phyloP scores from a whole-genome alignment of 2,113 vertebrate species.

The Camelus dromedarius region DNA sequence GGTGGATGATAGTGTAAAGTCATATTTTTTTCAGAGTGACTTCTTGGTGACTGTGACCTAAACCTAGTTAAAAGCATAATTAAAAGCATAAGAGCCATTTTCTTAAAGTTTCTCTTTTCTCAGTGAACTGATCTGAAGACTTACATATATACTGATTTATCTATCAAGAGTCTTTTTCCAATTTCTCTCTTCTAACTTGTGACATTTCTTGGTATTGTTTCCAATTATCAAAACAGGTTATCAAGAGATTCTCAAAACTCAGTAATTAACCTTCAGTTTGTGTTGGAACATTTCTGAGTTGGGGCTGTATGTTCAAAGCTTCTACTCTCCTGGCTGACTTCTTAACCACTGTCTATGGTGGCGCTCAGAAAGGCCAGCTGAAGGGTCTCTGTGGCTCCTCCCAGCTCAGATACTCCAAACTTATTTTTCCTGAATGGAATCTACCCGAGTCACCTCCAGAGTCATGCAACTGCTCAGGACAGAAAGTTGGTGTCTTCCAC shows the following conservation, averaged over 20 bases:
- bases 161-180: constrained; percentile 21
- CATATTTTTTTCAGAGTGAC: constrained; percentile 61
- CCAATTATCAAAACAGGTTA: background rate
- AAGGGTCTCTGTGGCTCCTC: background rate
- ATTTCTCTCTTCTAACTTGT: constrained; percentile 45
- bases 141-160: constrained; percentile 23
- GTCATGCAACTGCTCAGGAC: background rate
- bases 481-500: background rate
- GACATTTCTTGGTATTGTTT: constrained; percentile 39
- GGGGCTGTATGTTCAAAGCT: background rate
- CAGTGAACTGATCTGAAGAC: constrained; percentile 3
- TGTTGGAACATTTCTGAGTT: background rate
- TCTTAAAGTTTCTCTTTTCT: constrained; percentile 23
- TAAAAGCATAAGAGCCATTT: constrained; percentile 48
- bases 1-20: constrained; percentile 88
- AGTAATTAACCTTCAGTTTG: background rate
- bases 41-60: constrained; percentile 76
- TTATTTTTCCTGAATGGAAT: constrained; percentile 41
- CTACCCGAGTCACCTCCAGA: constrained; percentile 1
- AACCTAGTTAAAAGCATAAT: constrained; percentile 83
- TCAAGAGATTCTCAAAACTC: background rate
- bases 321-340: background rate
- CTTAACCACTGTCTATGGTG: background rate
- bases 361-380: background rate
- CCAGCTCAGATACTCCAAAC: background rate